Evolutionary conservation across 1,140 invertebrate species (phyloP), one percentile per base, ranked within the genome.

Genomic region (Cotesia vestalis): DNA sequence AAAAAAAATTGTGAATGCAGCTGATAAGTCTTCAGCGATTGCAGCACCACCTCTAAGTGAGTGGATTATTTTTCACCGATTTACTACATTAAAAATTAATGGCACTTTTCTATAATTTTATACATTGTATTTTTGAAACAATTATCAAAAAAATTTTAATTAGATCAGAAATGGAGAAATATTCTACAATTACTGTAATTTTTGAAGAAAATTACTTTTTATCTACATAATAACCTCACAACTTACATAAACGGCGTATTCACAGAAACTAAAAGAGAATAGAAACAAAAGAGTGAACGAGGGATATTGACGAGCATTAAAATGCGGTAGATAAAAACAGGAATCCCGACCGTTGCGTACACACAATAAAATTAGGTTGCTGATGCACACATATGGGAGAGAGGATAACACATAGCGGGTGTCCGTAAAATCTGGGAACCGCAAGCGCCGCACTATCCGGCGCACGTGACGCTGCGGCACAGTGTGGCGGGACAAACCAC

Each of bases 401-500:
- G 80, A 82, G 83, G 35, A 83, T 79, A 82, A 82, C 59, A 46
- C 40, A 75, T 82, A 84, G 75, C 77, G 73, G 73, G 80, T 83
- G 80, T 81, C 78, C 78, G 79, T 84, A 83, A 84, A 84, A 84
- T 84, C 69, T 76, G 71, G 59, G 79, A 71, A 85, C 82, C 81
- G 73, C 81, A 83, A 76, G 76, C 76, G 80, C 81, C 82, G 73
- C 81, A 79, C 80, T 81, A 83, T 83, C 79, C 79, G 75, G 78
- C 81, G 79, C 84, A 85, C 82, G 82, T 83, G 84, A 84, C 81
- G 81, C 81, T 78, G 74, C 70, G 77, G 76, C 77, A 76, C 78
- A 78, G 78, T 79, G 80, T 78, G 79, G 80, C 78, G 72, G 78
- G 77, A 84, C 83, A 85, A 84, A 85, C 84, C 84, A 75, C 84